Evolutionary conservation across 2,888 invertebrate genomes (phyloP).

Genomic region (Sarcophaga subvicina): DNA sequence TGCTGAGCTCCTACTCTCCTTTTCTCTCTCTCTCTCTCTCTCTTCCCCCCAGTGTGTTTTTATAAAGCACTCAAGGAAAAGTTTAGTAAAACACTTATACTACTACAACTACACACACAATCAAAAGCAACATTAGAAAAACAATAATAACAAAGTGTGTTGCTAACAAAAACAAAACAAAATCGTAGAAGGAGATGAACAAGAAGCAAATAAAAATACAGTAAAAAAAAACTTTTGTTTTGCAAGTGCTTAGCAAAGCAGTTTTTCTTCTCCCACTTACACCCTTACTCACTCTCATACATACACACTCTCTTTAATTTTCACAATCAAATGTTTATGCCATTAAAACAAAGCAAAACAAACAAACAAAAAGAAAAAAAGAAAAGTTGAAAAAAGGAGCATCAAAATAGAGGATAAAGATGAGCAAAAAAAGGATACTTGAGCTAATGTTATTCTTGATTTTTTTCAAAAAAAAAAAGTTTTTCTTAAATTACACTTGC

Average conservation of each 20-base stretch:
- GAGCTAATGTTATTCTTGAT: constrained; percentile 66
- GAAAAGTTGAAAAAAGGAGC: constrained; percentile 53
- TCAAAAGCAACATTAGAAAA: constrained; percentile 62
- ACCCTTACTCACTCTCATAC: background rate
- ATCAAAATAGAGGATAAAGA: constrained; percentile 49
- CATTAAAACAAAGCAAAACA: constrained; percentile 60
- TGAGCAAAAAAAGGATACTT: constrained; percentile 64
- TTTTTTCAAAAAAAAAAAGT: constrained; percentile 18
- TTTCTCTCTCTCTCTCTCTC: background rate
- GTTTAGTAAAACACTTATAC: constrained; percentile 48
- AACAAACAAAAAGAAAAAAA: constrained; percentile 6
- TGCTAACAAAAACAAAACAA: constrained; percentile 66
- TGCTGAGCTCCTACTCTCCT: background rate
- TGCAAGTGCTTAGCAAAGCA: constrained; percentile 67
- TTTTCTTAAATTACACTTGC: constrained; percentile 31
- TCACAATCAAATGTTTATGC: constrained; percentile 57
- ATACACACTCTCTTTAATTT: background rate
- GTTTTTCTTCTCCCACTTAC: constrained; percentile 38
- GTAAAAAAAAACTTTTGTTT: constrained; percentile 54
- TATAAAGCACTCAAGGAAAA: constrained; percentile 53
- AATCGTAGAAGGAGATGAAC: constrained; percentile 27
- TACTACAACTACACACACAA: constrained; percentile 35
- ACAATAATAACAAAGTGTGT: constrained; percentile 65
- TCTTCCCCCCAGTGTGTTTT: too few species aligned
- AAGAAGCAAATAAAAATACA: background rate